Evolutionary conservation across 2,888 invertebrate genomes (phyloP), one percentile per base, ranked within the genome.

Genomic region (Pycnomerus fuliginosus): DNA sequence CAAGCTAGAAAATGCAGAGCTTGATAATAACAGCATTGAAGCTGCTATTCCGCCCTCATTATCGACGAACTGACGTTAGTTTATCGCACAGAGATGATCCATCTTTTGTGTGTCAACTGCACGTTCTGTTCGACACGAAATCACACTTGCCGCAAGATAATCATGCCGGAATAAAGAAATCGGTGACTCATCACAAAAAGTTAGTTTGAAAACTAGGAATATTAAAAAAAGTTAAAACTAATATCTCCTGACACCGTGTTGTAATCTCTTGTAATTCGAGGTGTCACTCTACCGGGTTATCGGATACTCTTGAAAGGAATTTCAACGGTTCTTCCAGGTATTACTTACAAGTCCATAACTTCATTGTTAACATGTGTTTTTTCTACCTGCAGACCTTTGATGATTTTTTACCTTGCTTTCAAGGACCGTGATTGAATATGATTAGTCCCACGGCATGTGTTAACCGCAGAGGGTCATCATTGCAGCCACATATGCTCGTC

Each of bases 71-170:
- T 57, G 59, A 60, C 58, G 55, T 56, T 57, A 60, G 63, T 62
- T 62, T 61, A 60, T 61, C 63, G 58, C n/a, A n/a, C n/a, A n/a
- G n/a, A n/a, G 45, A 53, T 53, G 54, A 65, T 65, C 65, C 60
- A 64, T 65, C 65, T 64, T 55, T 53, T 48, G 42, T 41, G 52
- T 62, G 62, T 62, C 64, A 64, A 55, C 60, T 58, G 48, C 61
- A 60, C 48, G 49, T 56, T 55, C 47, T 48, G 51, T 50, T 58
- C 53, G 53, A 62, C 58, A 60, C 50, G 58, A 57, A 61, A 63
- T 61, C 56, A 62, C 57, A 43, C 42, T 43, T 43, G 42, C 42
- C 36, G 36, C 11, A 17, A 36, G 30, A 35, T 36, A 35, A 43
- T 43, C 42, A 27, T 16, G 27, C 30, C 36, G 42, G 42, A 43